Evolutionary conservation across 2,113 vertebrate genomes (phyloP), one percentile per base, ranked within the genome.

Genomic region (Chaetura pelagica): DNA sequence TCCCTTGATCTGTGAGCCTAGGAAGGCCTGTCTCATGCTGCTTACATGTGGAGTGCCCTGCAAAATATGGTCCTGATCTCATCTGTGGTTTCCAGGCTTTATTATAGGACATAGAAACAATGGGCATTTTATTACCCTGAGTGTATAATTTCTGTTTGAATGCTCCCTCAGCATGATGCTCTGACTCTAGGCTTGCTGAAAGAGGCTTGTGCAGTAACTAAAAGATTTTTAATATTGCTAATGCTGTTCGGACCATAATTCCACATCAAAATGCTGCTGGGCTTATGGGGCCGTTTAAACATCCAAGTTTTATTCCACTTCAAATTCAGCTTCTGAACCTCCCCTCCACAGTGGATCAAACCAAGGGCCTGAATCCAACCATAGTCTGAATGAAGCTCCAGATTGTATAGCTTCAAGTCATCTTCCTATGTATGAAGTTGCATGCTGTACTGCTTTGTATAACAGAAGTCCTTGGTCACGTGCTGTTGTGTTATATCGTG

Each of bases 121-220:
- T 93, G 68, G 79, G 7, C 12, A 1, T 85, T 95, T 95, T 95
- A 94, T 88, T 93, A 58, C 57, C n/a, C 86, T 55, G 35, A 90
- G 92, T 87, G 71, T 96, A 95, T 91, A 2, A 35, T 89, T 96
- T 90, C 63, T 80, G 61, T 95, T 90, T 91, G 86, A 94, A 93
- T 94, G 61, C 13, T 92, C 85, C 93, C 95, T 96, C 87, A 88
- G 87, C 52, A 7, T 96, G 82, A 59, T 93, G 61, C 90, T 90
- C 92, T 94, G 79, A 92, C 90, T 85, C 44, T 57, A 46, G 87
- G 92, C 93, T 93, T 90, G 82, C 48, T 0, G 16, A 86, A 87
- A 92, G 64, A 96, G 72, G 44, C 74, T 51, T 49, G n/a, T 8
- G 7, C 11, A 80, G 78, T 90, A 93, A 96, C 94, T 95, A 80